Evolutionary conservation across 1,140 invertebrate genomes (phyloP).

Genomic region (Eurosta solidaginis): DNA sequence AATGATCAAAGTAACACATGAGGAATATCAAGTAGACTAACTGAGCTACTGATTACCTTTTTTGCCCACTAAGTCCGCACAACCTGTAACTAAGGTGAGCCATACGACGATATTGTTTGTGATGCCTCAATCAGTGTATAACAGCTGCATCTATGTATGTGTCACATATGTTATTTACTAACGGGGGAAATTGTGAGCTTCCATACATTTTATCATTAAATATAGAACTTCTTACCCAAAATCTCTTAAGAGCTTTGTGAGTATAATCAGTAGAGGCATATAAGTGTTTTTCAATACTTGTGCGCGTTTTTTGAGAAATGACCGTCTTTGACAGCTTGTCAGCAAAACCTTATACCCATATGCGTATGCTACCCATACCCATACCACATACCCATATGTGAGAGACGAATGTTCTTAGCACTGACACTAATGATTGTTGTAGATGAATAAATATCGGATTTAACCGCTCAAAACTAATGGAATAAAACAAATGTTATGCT

Average conservation of each 20-base stretch:
- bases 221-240: neutral
- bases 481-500: slow-evolving; percentile 2
- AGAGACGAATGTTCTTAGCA: neutral
- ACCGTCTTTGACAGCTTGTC: neutral
- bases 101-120: neutral
- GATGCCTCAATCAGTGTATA: neutral
- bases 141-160: neutral
- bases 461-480: neutral
- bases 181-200: neutral
- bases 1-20: slow-evolving; percentile 5
- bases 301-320: neutral
- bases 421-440: neutral
- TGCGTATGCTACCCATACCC: no score
- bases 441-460: neutral
- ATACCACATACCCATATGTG: neutral
- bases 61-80: neutral
- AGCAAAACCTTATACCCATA: neutral
- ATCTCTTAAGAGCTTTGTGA: no score
- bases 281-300: slow-evolving; percentile 19
- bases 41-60: neutral
- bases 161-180: neutral
- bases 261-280: neutral
- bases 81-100: no score
- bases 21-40: neutral
- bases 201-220: neutral